phyloP scores from a whole-genome alignment of 2,888 invertebrate species.

The Ectemnius continuus region DNA sequence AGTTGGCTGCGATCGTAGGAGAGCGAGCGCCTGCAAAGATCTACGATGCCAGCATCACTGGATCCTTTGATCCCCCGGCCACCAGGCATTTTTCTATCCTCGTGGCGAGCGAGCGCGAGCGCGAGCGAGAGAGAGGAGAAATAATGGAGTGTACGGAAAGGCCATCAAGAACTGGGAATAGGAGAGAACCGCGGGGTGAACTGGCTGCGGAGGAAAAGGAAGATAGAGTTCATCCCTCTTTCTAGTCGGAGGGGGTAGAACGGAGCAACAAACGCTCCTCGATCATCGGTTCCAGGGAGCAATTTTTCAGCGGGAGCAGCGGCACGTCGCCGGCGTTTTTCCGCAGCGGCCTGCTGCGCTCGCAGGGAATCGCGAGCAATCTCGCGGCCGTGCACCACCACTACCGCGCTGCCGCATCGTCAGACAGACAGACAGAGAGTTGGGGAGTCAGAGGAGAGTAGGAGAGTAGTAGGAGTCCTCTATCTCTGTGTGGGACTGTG shows the following conservation, averaged over 20 bases:
- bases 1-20: no score
- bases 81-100: no score
- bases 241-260: not conserved
- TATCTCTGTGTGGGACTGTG: no score
- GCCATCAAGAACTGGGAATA: slow-evolving; percentile 7
- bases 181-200: not conserved
- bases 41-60: no score
- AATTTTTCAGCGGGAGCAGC: slow-evolving; percentile 46
- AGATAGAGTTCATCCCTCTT: no score
- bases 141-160: not conserved
- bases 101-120: no score
- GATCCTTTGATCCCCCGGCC: no score
- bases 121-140: not conserved
- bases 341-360: slow-evolving; percentile 7
- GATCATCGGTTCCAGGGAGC: slow-evolving; percentile 33
- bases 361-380: slow-evolving; percentile 36
- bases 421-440: no score
- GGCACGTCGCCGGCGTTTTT: slow-evolving; percentile 30
- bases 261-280: slow-evolving; percentile 25
- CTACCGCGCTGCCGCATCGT: slow-evolving; percentile 18
- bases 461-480: no score
- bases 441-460: no score
- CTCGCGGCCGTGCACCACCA: slow-evolving; percentile 33
- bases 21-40: no score
- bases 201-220: no score